Percentiles rank a stretch among this genome's conserved stretches.
phyloP scores from a whole-genome alignment of 2,113 vertebrate species.

The Spea multiplicata region DNA sequence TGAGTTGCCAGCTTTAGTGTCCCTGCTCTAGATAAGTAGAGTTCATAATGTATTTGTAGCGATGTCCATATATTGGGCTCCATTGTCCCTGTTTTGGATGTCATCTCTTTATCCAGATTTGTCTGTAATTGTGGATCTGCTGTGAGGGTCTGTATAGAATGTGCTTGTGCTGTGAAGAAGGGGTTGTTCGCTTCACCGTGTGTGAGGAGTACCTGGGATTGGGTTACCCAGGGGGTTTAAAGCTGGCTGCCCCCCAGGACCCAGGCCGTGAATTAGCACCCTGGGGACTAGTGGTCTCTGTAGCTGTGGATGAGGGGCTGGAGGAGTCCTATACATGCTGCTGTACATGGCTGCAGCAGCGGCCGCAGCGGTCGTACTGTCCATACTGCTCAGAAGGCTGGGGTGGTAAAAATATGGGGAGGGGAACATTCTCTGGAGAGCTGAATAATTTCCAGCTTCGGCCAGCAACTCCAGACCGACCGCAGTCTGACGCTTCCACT shows the following conservation, averaged over 20 bases:
- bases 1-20: slow-evolving; percentile 58
- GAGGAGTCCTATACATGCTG: slow-evolving; percentile 97
- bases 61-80: slow-evolving; percentile 9
- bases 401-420: slow-evolving; percentile 98
- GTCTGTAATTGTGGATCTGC: slow-evolving; percentile 59
- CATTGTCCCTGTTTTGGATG: background rate
- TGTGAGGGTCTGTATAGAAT: slow-evolving; percentile 52
- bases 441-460: slow-evolving; percentile 95
- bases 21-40: slow-evolving; percentile 56
- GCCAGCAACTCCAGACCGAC: slow-evolving; percentile 92
- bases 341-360: slow-evolving; percentile 97
- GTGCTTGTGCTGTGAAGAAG: slow-evolving; percentile 41
- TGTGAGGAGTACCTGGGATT: slow-evolving; percentile 83
- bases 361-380: slow-evolving; percentile 91
- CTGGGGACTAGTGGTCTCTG: slow-evolving; percentile 95
- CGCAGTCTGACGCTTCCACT: slow-evolving; percentile 94
- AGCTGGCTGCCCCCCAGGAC: slow-evolving; percentile 90
- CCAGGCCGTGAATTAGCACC: slow-evolving; percentile 94
- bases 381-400: slow-evolving; percentile 90
- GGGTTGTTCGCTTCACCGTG: slow-evolving; percentile 71
- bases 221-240: slow-evolving; percentile 87
- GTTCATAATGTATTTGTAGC: slow-evolving; percentile 52
- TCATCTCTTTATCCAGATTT: slow-evolving; percentile 59
- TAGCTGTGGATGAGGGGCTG: slow-evolving; percentile 86
- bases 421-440: slow-evolving; percentile 95